These are phyloP conservation scores for Cyrtonyx montezumae DNA, from an alignment of 2,113 vertebrate genomes.

Conservation along the genomic window DNA sequence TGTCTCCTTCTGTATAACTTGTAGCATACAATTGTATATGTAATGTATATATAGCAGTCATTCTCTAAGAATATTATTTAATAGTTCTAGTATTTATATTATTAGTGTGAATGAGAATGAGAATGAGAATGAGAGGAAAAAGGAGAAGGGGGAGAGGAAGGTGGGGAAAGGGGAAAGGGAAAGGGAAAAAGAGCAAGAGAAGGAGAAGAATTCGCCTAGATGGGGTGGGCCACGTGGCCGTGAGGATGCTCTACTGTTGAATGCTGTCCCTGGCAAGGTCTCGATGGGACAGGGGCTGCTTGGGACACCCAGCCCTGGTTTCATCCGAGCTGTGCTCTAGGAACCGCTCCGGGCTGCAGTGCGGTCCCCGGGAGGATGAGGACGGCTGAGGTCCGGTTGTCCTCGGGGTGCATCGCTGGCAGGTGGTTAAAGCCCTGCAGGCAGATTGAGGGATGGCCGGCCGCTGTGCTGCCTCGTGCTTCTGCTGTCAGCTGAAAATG, in stretches of 20 bases:
- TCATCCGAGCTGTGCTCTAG: background rate
- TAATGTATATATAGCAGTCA: rapidly evolving
- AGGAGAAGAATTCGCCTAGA: background rate
- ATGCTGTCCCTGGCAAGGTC: background rate
- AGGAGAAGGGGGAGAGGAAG: background rate
- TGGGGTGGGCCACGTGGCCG: background rate
- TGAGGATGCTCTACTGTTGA: background rate
- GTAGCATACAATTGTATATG: too few species aligned
- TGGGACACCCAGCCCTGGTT: background rate
- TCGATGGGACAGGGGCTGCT: rapidly evolving
- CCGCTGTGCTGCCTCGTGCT: conserved; percentile 30
- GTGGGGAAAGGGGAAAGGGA: too few species aligned
- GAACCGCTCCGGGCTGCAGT: background rate
- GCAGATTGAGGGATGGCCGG: conserved; percentile 9
- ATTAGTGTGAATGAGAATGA: background rate
- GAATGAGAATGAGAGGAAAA: background rate
- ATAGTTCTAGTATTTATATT: background rate
- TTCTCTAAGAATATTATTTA: background rate
- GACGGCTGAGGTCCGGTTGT: background rate
- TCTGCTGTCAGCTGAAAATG: conserved; percentile 76
- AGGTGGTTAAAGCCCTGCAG: conserved; percentile 43
- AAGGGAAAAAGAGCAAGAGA: too few species aligned
- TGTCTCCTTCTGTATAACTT: background rate
- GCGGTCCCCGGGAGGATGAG: rapidly evolving
- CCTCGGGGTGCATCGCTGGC: background rate